Conservation (phyloP, 2,113 vertebrate genomes). For the Brachirus orientalis region DNA sequence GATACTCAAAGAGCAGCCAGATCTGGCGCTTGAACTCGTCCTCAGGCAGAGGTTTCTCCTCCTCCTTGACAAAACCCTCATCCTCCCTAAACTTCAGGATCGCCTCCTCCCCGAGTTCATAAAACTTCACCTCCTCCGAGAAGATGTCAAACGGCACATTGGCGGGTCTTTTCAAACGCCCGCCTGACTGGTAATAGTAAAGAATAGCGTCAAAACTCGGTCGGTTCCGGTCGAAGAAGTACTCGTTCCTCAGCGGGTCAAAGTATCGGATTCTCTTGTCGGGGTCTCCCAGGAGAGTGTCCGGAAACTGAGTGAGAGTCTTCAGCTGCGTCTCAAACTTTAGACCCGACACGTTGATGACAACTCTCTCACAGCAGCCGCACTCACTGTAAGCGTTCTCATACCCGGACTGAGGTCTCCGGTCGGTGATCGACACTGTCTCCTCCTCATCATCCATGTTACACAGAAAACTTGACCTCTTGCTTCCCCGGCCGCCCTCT, state of each 20-base stretch:
- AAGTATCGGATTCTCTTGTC: conserved; percentile 95
- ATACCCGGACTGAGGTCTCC: conserved; percentile 88
- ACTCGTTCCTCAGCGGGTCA: conserved; percentile 96
- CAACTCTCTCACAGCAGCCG: conserved; percentile 94
- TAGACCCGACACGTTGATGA: conserved; percentile 97
- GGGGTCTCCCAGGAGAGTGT: conserved; percentile 93
- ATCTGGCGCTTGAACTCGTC: conserved; percentile 97
- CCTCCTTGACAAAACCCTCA: conserved; percentile 96
- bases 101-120: conserved; percentile 95
- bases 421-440: conserved; percentile 86
- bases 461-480: conserved; percentile 84
- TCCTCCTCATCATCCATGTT: conserved; percentile 89
- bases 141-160: conserved; percentile 98
- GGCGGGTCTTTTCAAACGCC: conserved; percentile 92
- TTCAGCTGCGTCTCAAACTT: conserved; percentile 97
- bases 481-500: conserved; percentile 62
- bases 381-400: conserved; percentile 89
- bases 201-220: conserved; percentile 98
- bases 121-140: conserved; percentile 98
- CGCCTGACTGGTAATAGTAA: conserved; percentile 97
- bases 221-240: conserved; percentile 97
- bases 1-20: conserved; percentile 99
- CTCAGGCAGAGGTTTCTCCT: conserved; percentile 91
- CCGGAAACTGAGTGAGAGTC: conserved; percentile 96
- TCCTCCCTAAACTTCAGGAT: conserved; percentile 97